phyloP scores from a whole-genome alignment of 2,113 vertebrate species.

The Paracyprichromis sp. region DNA sequence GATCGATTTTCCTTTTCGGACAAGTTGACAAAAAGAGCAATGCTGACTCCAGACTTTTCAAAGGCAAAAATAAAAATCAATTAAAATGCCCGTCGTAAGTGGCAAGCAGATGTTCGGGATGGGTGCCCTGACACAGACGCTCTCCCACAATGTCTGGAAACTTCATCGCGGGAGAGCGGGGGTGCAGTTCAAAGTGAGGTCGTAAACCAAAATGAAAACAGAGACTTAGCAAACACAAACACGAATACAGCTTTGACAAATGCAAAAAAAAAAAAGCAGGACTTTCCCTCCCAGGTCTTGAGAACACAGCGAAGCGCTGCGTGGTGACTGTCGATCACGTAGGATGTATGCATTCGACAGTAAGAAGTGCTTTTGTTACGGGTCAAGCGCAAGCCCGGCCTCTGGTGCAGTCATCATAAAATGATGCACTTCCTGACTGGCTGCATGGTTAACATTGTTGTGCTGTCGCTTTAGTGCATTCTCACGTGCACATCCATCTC shows the following conservation, averaged over 20 bases:
- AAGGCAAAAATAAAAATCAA: not conserved
- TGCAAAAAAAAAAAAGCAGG: not conserved
- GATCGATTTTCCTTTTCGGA: not conserved
- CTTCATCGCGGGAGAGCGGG: conserved; percentile 37
- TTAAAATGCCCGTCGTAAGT: not conserved
- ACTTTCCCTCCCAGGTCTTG: not conserved
- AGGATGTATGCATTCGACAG: not conserved
- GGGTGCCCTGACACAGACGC: not conserved
- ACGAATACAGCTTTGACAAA: conserved; percentile 47
- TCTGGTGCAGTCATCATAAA: not conserved
- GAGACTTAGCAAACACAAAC: conserved; percentile 63
- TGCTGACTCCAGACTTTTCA: not conserved
- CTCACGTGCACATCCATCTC: not conserved
- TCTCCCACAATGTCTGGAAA: conserved; percentile 53
- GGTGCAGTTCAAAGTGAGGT: conserved; percentile 54
- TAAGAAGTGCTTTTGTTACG: not conserved
- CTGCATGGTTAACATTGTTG: not conserved
- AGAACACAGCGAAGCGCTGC: not conserved
- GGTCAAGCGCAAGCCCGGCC: not conserved
- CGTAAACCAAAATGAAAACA: conserved; percentile 64
- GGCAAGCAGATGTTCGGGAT: not conserved
- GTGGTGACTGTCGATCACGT: not conserved
- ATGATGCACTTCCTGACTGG: not conserved
- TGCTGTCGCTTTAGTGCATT: not conserved
- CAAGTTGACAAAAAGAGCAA: not conserved